Conservation (phyloP, 2,113 vertebrate species). For the Xyrauchen texanus region DNA sequence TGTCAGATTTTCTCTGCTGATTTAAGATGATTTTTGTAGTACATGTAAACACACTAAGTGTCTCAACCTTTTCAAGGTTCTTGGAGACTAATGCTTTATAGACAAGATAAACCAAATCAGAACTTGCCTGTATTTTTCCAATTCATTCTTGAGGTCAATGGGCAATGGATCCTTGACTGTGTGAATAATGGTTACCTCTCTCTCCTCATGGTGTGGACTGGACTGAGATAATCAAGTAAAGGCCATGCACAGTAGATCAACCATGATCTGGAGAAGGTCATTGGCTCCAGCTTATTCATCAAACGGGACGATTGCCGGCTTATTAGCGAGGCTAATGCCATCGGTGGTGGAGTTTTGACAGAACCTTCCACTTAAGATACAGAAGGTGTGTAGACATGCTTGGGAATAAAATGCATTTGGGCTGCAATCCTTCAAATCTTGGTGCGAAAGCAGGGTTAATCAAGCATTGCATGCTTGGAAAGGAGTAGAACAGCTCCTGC, state of each 20-base stretch:
- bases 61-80: not conserved
- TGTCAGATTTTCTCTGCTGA: no score
- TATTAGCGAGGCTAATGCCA: conserved; percentile 31
- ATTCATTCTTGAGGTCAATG: not conserved
- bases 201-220: not conserved
- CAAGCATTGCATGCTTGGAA: conserved; percentile 16
- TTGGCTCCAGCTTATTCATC: conserved; percentile 46
- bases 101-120: not conserved
- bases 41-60: no score
- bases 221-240: conserved; percentile 41
- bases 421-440: not conserved
- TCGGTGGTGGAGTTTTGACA: not conserved
- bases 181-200: conserved; percentile 29
- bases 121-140: not conserved
- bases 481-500: not conserved
- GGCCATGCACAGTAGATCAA: conserved; percentile 25
- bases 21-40: no score
- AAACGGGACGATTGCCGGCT: conserved; percentile 42
- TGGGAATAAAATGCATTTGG: not conserved
- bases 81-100: not conserved
- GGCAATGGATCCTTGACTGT: not conserved
- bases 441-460: conserved; percentile 28
- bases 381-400: not conserved
- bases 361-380: not conserved
- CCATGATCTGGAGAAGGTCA: conserved; percentile 20